A percentile compares a stretch with the other conserved stretches of the same genome.
Conservation (phyloP, 1,140 invertebrate species). For the Tribolium madens region DNA sequence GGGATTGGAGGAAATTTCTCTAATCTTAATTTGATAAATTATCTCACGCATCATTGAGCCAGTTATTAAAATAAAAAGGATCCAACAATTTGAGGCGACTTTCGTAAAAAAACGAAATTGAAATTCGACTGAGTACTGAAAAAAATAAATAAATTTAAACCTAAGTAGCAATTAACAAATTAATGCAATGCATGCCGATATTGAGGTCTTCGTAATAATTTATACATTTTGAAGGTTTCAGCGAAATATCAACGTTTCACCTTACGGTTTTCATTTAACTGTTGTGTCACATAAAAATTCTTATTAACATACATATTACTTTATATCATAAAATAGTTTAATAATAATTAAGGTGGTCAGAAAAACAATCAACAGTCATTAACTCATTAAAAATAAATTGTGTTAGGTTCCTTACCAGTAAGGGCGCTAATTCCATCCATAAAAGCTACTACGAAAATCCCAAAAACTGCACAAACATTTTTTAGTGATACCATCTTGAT, state of each 20-base stretch:
- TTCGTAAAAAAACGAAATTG: neutral
- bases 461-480: constrained; percentile 22
- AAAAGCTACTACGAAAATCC: neutral
- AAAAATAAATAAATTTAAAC: neutral
- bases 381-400: neutral
- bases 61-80: neutral
- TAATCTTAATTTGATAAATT: constrained; percentile 25
- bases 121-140: neutral
- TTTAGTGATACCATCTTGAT: constrained; percentile 1
- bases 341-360: neutral
- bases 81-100: neutral
- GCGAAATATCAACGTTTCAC: neutral
- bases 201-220: too few relatives aligned
- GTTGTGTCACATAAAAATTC: neutral
- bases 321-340: neutral
- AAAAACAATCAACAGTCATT: neutral
- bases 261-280: neutral
- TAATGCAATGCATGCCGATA: too few relatives aligned
- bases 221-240: neutral
- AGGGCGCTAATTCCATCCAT: neutral
- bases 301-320: neutral
- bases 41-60: constrained; percentile 2
- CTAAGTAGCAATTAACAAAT: neutral
- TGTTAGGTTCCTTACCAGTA: neutral
- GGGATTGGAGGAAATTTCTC: neutral